Base-by-base conservation (phyloP, 2,113 vertebrate species). In the Cryptotis parvus region DNA sequence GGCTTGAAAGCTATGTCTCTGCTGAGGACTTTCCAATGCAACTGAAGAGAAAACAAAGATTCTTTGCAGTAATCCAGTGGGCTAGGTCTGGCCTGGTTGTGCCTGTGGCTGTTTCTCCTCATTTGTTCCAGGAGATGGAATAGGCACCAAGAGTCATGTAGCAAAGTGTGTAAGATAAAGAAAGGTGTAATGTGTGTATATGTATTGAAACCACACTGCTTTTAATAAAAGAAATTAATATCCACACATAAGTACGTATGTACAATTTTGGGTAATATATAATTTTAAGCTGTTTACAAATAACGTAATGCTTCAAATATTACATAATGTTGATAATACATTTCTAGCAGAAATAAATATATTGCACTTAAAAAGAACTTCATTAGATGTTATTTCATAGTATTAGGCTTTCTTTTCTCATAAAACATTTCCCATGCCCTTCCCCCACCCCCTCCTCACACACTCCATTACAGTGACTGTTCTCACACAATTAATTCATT, bases 311-410 rank as follows among this genome's bases (percentile, higher is more conserved):
- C 97, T 98, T 98, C 97, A 97, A 98, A 99, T 98, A 98, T 98
- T 98, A 99, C 98, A 99, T 98, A 98, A 96, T 96, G 97, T 98
- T 96, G 98, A 98, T 98, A 98, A 97, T 98, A 99, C 98, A 99
- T 98, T 98, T 98, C 98, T 98, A 99, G 98, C 98, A 98, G 98
- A 99, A 99, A 99, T 99, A 99, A 99, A 99, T 99, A 99, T 99
- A 99, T 99, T 99, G 99, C 99, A 99, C 99, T 99, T 98, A 98
- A 99, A 99, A 99, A 98, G 97, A 98, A 98, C 86, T 98, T 95
- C 91, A 63, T 98, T 97, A 96, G 96, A 97, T 98, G 97, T 98
- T 96, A 95, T 92, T 97, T 97, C 97, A 98, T 97, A 97, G 96
- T 97, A 94, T 96, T 96, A 97, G 93, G 96, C 93, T 97, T 97